Evolutionary conservation across 2,888 invertebrate genomes (phyloP), one percentile per base, ranked within the genome.

Genomic region (Melitaea athalia): DNA sequence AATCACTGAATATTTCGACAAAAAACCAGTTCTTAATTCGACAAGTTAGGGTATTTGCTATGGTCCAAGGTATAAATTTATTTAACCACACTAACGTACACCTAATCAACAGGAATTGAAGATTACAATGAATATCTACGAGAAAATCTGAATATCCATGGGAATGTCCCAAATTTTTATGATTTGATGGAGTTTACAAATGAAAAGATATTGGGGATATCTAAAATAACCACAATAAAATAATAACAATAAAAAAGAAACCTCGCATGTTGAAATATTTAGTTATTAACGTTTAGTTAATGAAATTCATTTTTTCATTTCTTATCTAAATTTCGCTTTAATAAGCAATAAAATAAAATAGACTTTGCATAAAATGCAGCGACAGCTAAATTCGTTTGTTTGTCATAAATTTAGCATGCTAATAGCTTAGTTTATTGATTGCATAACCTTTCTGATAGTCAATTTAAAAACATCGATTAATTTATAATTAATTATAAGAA

Each of bases 1-100:
- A 83, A 89, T 89, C 89, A 87, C 83, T 85, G 83, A 86, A 90
- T 88, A 91, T 87, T 89, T 85, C 79, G 79, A 85, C 82, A 82
- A 78, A 79, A 88, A 90, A 91, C 91, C 88, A 83, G 91, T 91
- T 91, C 80, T 73, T 72, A 69, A 73, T 73, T 73, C 69, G 72
- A 65, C 72, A 67, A 73, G 67, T 64, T 72, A 70, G 70, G 60
- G 65, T 70, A 67, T 67, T 67, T 63, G 61, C 59, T 59, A 66
- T 59, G 69, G 57, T 60, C 62, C 67, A 67, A 63, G 63, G 24
- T 57, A 61, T 57, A 64, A 61, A 47, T 55, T 60, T 60, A 65
- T 47, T 55, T 7, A 43, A 47, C 33, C 11, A 55, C 61, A 49
- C 14, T 57, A 14, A 8, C 33, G 17, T 43, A 24, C 11, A 10